phyloP scores from a whole-genome alignment of 2,113 vertebrate genomes.

The Pomatostomus ruficeps region DNA sequence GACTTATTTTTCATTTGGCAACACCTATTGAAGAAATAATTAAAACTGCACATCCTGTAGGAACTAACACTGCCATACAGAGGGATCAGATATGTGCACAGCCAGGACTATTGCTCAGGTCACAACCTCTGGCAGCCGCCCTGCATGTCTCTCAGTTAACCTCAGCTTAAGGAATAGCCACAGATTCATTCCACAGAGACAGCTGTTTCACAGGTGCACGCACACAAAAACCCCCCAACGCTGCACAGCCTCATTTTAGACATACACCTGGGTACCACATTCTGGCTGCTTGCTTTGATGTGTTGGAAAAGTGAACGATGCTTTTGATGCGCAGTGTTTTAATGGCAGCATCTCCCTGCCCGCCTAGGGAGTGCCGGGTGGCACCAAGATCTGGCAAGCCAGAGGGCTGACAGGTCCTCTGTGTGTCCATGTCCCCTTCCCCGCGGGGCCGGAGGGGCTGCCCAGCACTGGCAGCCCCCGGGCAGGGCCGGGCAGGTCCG shows the following conservation, averaged over 20 bases:
- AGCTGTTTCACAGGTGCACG: not conserved
- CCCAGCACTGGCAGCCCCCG: not conserved
- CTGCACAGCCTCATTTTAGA: not conserved
- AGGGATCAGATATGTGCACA: fast-evolving
- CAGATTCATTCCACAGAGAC: not conserved
- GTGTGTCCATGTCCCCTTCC: not conserved
- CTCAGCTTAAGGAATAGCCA: not conserved
- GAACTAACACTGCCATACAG: not conserved
- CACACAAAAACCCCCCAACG: fast-evolving
- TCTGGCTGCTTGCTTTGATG: not conserved
- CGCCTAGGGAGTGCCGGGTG: not conserved
- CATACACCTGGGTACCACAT: not conserved
- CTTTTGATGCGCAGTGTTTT: not conserved
- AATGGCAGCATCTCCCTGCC: not conserved
- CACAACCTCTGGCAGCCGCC: not conserved
- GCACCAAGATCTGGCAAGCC: too few relatives aligned
- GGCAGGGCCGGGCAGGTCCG: not conserved
- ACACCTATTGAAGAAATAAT: not conserved
- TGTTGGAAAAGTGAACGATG: not conserved
- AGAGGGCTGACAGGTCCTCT: not conserved
- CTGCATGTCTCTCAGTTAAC: not conserved
- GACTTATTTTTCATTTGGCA: not conserved
- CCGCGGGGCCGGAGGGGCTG: not conserved
- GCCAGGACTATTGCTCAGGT: not conserved
- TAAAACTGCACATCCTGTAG: not conserved